Conservation (phyloP, 2,888 invertebrate species). For the Hirtodrosophila cameraria region DNA sequence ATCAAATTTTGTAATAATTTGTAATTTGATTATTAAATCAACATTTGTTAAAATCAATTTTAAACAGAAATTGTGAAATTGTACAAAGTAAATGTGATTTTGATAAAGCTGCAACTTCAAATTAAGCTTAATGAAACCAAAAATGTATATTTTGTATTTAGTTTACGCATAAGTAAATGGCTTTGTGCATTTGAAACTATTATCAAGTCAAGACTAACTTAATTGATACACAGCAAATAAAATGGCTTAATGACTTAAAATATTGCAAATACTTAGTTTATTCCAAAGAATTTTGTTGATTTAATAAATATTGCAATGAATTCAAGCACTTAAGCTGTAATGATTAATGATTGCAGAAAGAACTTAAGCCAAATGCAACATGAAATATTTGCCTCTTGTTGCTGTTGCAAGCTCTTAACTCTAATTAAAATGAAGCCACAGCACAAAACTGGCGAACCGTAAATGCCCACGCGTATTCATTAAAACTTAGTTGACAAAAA, state of each 20-base stretch:
- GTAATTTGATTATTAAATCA: slow-evolving; percentile 5
- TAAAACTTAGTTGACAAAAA: too few relatives aligned
- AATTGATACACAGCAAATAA: background rate
- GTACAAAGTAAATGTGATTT: background rate
- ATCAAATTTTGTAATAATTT: background rate
- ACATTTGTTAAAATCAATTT: background rate
- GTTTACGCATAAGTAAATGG: background rate
- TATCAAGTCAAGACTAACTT: background rate
- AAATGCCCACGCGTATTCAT: too few relatives aligned
- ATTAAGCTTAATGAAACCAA: too few relatives aligned
- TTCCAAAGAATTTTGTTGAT: background rate
- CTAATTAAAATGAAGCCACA: too few relatives aligned
- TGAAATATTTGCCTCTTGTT: too few relatives aligned
- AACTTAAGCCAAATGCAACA: too few relatives aligned
- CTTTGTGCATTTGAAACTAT: background rate
- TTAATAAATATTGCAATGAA: slow-evolving; percentile 16
- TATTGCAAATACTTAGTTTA: background rate
- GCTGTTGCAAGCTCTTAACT: too few relatives aligned
- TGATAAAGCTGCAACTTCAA: too few relatives aligned
- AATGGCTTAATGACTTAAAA: background rate
- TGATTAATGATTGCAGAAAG: background rate
- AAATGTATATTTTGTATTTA: background rate
- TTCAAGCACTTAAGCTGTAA: background rate
- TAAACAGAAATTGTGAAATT: background rate
- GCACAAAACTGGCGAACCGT: too few relatives aligned